These are phyloP conservation scores for Zootermopsis nevadensis DNA, from an alignment of 2,888 invertebrate genomes.

Conservation along the genomic window DNA sequence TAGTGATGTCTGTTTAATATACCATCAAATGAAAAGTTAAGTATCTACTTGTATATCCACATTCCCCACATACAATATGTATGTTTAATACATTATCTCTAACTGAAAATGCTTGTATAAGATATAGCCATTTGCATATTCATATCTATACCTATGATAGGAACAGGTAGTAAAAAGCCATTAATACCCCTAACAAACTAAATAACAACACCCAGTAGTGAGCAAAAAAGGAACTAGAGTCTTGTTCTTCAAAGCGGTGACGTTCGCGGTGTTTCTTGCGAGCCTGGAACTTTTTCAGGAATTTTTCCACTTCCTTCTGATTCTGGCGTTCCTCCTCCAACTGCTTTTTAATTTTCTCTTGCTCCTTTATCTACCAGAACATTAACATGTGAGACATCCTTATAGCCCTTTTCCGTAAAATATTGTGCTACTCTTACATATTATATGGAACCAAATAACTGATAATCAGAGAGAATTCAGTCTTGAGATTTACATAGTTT, in stretches of 20 bases:
- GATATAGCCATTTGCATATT: background rate
- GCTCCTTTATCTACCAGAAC: constrained; percentile 55
- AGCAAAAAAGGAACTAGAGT: constrained; percentile 60
- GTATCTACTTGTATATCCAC: background rate
- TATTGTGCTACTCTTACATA: too few species aligned
- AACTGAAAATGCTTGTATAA: background rate
- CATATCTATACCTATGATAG: background rate
- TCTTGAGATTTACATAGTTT: too few species aligned
- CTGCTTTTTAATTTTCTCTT: constrained; percentile 69
- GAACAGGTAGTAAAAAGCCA: background rate
- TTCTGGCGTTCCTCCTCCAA: constrained; percentile 76
- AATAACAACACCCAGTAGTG: constrained; percentile 62
- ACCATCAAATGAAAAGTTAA: background rate
- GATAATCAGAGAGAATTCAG: too few species aligned
- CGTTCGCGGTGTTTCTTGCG: constrained; percentile 71
- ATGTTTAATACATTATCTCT: background rate
- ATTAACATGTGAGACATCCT: too few species aligned
- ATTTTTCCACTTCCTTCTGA: constrained; percentile 78
- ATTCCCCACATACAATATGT: background rate
- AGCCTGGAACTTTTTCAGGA: constrained; percentile 77
- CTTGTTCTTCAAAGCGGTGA: constrained; percentile 61
- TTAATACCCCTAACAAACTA: background rate
- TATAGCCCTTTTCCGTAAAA: too few species aligned
- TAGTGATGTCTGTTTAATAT: constrained; percentile 26
- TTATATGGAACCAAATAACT: too few species aligned